Conservation (phyloP, 2,888 invertebrate species). For the Oscheius sp. region DNA sequence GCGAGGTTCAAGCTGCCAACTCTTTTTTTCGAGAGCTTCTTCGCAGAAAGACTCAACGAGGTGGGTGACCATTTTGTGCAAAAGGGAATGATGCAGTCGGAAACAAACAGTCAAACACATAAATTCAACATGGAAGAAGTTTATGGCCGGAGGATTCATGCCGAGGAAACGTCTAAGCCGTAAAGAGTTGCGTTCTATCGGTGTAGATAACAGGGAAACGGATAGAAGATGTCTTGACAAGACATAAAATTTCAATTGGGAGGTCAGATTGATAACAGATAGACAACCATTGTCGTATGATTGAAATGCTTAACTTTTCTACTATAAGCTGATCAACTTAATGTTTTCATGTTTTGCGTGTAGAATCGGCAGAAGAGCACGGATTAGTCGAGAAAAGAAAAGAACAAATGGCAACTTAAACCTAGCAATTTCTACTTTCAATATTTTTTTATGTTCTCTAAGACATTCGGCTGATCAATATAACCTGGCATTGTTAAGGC, state of each 20-base stretch:
- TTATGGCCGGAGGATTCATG: conserved; percentile 20
- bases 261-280: conserved; percentile 18
- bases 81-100: conserved; percentile 2
- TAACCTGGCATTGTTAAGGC: too few relatives aligned
- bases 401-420: too few relatives aligned
- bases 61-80: not conserved
- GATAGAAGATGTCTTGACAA: conserved; percentile 2
- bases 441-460: too few relatives aligned
- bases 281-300: too few relatives aligned
- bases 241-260: conserved; percentile 27
- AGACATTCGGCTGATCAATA: too few relatives aligned
- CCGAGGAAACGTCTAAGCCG: conserved; percentile 4
- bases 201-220: conserved; percentile 12
- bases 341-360: too few relatives aligned
- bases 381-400: too few relatives aligned
- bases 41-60: conserved; percentile 2
- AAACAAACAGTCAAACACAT: conserved; percentile 27
- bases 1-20: not conserved
- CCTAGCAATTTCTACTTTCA: too few relatives aligned
- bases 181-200: conserved; percentile 30
- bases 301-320: too few relatives aligned
- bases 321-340: too few relatives aligned
- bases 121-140: conserved; percentile 17
- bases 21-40: conserved; percentile 3
- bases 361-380: too few relatives aligned